Evolutionary conservation across 1,140 invertebrate genomes (phyloP).

Genomic region (Subanguina moxae): DNA sequence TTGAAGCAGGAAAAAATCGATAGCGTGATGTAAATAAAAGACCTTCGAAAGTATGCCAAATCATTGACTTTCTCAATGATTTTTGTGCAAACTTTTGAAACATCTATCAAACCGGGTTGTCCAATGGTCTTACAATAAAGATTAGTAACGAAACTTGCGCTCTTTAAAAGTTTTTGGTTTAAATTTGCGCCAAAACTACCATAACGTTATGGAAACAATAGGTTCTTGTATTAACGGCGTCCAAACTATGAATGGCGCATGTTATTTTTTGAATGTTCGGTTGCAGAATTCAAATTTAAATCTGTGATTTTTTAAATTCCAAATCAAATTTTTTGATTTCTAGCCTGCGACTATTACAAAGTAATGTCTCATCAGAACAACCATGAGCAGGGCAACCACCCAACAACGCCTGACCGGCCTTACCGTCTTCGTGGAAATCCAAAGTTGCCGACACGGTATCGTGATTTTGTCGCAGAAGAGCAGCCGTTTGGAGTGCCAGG

Average conservation of each 20-base stretch:
- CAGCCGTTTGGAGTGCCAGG: not conserved
- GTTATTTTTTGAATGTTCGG: not conserved
- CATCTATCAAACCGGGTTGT: too few species aligned
- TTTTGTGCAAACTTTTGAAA: too few species aligned
- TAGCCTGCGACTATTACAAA: not conserved
- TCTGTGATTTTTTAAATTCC: not conserved
- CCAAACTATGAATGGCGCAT: not conserved
- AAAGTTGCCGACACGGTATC: slow-evolving; percentile 5
- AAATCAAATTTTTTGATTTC: not conserved
- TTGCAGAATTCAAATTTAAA: not conserved
- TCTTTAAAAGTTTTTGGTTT: not conserved
- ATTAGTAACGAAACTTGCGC: too few species aligned
- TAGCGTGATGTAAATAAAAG: not conserved
- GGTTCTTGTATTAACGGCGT: slow-evolving; percentile 2
- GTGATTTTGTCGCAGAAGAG: not conserved
- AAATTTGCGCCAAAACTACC: not conserved
- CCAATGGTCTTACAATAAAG: too few species aligned
- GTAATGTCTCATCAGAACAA: not conserved
- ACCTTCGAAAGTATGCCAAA: too few species aligned
- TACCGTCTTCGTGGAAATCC: not conserved
- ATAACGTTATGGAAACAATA: not conserved
- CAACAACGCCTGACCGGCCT: not conserved
- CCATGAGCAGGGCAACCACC: not conserved
- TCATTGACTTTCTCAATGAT: too few species aligned
- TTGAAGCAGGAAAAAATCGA: not conserved